A percentile compares a stretch with the other conserved stretches of the same genome.
Conservation (phyloP, 1,140 invertebrate genomes). For the Caenorhabditis latens region DNA sequence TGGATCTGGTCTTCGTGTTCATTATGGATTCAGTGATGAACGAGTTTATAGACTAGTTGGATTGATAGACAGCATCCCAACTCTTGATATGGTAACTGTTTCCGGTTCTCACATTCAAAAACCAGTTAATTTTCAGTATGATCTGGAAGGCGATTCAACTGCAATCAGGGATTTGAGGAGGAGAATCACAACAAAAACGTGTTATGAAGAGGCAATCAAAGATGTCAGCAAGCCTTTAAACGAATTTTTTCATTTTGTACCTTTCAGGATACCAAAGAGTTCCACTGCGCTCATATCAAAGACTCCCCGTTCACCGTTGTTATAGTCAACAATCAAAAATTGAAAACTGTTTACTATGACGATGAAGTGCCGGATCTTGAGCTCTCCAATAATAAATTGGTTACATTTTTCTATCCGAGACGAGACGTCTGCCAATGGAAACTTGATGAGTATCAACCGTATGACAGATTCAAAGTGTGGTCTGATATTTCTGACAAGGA, state of each 20-base stretch:
- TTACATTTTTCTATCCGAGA: slow-evolving; percentile 40
- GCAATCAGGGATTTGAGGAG: slow-evolving; percentile 68
- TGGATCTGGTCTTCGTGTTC: slow-evolving; percentile 73
- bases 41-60: slow-evolving; percentile 72
- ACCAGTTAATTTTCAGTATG: slow-evolving; percentile 67
- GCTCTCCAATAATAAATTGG: slow-evolving; percentile 15
- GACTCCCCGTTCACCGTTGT: slow-evolving; percentile 69
- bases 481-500: slow-evolving; percentile 29
- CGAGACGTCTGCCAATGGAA: slow-evolving; percentile 59
- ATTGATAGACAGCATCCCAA: slow-evolving; percentile 73
- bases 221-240: slow-evolving; percentile 50
- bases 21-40: slow-evolving; percentile 73
- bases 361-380: slow-evolving; percentile 23
- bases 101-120: background rate
- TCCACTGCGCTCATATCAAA: slow-evolving; percentile 58
- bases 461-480: slow-evolving; percentile 39
- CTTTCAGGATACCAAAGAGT: slow-evolving; percentile 62
- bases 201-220: slow-evolving; percentile 64
- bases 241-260: background rate
- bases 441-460: slow-evolving; percentile 40
- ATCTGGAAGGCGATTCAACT: slow-evolving; percentile 69
- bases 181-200: slow-evolving; percentile 67
- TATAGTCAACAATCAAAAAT: slow-evolving; percentile 58
- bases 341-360: slow-evolving; percentile 37
- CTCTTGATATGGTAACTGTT: slow-evolving; percentile 70